Percentiles rank a stretch among this genome's conserved stretches.
These are phyloP conservation scores for Carapus acus DNA, from an alignment of 2,797 vertebrate species.

Conservation along the genomic window DNA sequence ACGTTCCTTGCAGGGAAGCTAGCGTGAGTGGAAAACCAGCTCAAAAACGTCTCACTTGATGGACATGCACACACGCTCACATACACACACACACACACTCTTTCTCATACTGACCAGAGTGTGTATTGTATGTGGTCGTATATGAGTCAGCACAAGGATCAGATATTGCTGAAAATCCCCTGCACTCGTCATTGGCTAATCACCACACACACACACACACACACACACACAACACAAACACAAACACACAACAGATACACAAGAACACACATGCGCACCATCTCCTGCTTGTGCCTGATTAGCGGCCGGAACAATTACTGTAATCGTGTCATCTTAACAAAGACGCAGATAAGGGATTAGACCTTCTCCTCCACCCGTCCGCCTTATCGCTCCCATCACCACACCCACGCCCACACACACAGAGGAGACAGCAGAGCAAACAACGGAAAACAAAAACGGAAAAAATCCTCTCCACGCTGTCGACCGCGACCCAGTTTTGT, in stretches of 20 bases:
- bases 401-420: slow-evolving; percentile 8
- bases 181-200: slow-evolving; percentile 20
- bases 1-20: no score
- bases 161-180: slow-evolving; percentile 16
- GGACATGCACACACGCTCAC: no score
- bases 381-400: slow-evolving; percentile 50
- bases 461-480: neutral
- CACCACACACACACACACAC: slow-evolving; percentile 4
- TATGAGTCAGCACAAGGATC: neutral
- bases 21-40: no score
- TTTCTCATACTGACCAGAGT: slow-evolving; percentile 10
- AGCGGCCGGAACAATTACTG: slow-evolving; percentile 76
- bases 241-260: slow-evolving; percentile 8
- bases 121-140: neutral
- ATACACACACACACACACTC: slow-evolving; percentile 2
- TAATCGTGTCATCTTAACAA: slow-evolving; percentile 77
- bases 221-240: no score
- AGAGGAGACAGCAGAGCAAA: neutral
- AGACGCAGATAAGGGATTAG: slow-evolving; percentile 67
- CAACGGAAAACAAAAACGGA: neutral
- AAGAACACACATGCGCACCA: slow-evolving; percentile 28
- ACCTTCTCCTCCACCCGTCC: slow-evolving; percentile 48
- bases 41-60: no score
- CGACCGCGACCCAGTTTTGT: no score
- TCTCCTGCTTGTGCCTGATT: slow-evolving; percentile 65